Percentiles rank a stretch among this genome's conserved stretches.
Evolutionary conservation across 2,888 invertebrate genomes (phyloP).

Genomic region (Cephus pygmeus): DNA sequence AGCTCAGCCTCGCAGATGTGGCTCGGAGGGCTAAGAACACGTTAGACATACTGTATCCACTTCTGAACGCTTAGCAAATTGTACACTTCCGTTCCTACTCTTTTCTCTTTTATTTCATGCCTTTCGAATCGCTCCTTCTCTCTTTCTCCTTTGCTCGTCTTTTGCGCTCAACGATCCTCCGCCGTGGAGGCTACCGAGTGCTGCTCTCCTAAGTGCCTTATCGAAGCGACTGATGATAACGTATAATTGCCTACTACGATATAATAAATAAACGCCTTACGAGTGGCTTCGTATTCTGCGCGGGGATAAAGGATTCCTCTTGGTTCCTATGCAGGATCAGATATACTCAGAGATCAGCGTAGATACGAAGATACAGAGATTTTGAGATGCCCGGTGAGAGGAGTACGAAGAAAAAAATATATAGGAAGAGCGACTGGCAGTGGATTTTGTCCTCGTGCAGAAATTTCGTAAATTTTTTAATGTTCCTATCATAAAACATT

Average conservation of each 20-base stretch:
- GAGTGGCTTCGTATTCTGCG: background rate
- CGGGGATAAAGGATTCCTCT: background rate
- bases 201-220: slow-evolving; percentile 16
- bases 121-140: background rate
- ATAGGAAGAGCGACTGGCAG: background rate
- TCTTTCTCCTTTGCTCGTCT: background rate
- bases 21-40: background rate
- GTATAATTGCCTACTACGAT: slow-evolving; percentile 13
- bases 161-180: background rate
- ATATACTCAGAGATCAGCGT: background rate
- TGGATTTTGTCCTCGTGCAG: background rate
- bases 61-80: background rate
- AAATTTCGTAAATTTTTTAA: background rate
- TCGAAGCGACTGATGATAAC: slow-evolving; percentile 22
- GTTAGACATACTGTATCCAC: background rate
- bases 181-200: background rate
- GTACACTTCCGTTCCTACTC: background rate
- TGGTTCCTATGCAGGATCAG: background rate
- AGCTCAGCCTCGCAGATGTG: background rate
- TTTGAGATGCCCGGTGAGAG: background rate
- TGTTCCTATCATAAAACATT: background rate
- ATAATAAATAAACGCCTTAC: slow-evolving; percentile 2
- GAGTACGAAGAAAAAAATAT: background rate
- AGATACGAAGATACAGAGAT: background rate
- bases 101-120: background rate